Conservation (phyloP, 2,113 vertebrate genomes). For the Pleuronectes platessa region DNA sequence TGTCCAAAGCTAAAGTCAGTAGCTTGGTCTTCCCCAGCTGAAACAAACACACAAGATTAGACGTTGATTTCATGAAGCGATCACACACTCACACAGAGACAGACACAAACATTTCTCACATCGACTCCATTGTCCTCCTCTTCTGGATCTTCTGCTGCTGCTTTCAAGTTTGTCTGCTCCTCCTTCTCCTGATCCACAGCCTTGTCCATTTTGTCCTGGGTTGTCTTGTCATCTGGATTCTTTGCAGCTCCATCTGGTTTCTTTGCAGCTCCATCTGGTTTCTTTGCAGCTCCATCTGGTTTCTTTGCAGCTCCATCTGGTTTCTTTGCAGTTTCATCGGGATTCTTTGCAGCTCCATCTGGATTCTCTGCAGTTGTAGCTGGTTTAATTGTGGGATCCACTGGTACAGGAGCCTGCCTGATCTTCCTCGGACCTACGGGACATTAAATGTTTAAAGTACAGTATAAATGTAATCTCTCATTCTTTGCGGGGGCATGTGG, state of each 20-base stretch:
- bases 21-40: slow-evolving; percentile 54
- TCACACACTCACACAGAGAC: background rate
- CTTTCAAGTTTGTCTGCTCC: background rate
- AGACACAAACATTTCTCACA: slow-evolving; percentile 28
- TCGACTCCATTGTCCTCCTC: background rate
- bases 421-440: slow-evolving; percentile 48
- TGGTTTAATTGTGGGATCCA: too few species aligned
- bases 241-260: too few species aligned
- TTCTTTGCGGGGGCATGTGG: background rate
- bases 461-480: background rate
- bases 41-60: slow-evolving; percentile 14
- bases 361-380: accelerated
- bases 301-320: too few species aligned
- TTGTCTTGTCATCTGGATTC: accelerated
- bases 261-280: too few species aligned
- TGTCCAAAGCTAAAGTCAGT: slow-evolving; percentile 66
- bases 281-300: too few species aligned
- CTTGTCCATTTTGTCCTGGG: accelerated
- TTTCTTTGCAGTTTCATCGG: too few species aligned
- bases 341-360: accelerated
- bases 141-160: background rate
- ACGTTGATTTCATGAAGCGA: background rate
- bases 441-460: slow-evolving; percentile 2
- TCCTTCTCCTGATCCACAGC: background rate
- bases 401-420: background rate